These are phyloP conservation scores for Marisa cornuarietis DNA, from an alignment of 1,140 invertebrate genomes.

Conservation along the genomic window DNA sequence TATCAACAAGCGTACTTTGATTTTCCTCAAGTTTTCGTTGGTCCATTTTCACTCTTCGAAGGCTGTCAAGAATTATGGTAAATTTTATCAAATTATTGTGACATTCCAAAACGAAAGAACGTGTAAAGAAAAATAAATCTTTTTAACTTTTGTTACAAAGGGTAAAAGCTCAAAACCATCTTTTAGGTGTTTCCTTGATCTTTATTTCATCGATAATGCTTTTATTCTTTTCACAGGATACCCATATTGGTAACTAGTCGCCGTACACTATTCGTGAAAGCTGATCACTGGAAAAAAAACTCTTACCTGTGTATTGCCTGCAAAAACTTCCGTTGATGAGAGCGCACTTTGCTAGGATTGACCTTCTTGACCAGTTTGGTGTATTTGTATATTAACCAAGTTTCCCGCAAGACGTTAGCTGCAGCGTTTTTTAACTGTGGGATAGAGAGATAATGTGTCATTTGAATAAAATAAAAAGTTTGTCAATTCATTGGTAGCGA, in stretches of 20 bases:
- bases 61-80: conserved; percentile 70
- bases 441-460: not conserved
- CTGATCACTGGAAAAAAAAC: not conserved
- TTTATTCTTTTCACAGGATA: not conserved
- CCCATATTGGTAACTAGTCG: not conserved
- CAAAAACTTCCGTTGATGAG: conserved; percentile 99
- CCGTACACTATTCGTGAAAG: not conserved
- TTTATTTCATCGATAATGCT: not conserved
- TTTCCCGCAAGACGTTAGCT: conserved; percentile 98
- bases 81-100: too few species aligned
- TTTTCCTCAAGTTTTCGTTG: conserved; percentile 99
- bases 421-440: conserved; percentile 95
- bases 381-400: conserved; percentile 99
- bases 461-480: not conserved
- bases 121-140: too few species aligned
- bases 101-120: too few species aligned
- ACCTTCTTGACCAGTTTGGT: conserved; percentile 97
- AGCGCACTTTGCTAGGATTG: conserved; percentile 92
- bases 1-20: conserved; percentile 98
- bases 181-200: too few species aligned
- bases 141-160: too few species aligned
- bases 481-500: not conserved
- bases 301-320: conserved; percentile 97
- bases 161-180: too few species aligned
- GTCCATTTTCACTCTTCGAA: conserved; percentile 99